phyloP scores from a whole-genome alignment of 2,888 invertebrate genomes.

The Melanotus villosus region DNA sequence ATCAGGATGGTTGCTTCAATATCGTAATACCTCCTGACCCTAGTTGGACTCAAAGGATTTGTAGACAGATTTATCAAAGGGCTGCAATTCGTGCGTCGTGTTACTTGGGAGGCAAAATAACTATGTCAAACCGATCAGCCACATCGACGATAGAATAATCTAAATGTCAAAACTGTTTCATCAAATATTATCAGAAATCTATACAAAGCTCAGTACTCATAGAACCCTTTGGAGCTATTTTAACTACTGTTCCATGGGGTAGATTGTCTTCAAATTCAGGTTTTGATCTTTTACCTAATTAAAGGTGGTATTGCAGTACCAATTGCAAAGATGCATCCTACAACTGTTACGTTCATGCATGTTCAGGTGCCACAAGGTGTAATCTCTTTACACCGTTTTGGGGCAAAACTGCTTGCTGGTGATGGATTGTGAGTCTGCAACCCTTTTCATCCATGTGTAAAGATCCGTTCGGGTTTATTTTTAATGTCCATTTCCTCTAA shows the following conservation, averaged over 20 bases:
- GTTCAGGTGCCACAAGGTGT: conserved; percentile 56
- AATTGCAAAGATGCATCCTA: conserved; percentile 56
- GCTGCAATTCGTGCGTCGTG: conserved; percentile 48
- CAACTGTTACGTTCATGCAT: conserved; percentile 59
- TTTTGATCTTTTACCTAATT: conserved; percentile 44
- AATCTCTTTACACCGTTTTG: conserved; percentile 55
- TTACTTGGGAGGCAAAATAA: conserved; percentile 50
- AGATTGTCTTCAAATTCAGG: too few species aligned
- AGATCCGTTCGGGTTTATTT: conserved; percentile 30
- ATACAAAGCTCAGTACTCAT: conserved; percentile 51
- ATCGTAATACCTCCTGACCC: too few species aligned
- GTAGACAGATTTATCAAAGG: conserved; percentile 46
- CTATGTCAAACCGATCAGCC: conserved; percentile 46
- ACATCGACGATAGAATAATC: conserved; percentile 48
- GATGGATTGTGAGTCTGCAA: conserved; percentile 54
- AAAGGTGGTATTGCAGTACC: conserved; percentile 43
- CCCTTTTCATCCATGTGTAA: conserved; percentile 58
- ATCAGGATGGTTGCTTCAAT: conserved; percentile 39
- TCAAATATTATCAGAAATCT: conserved; percentile 50
- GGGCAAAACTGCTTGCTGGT: conserved; percentile 53
- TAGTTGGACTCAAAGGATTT: conserved; percentile 41
- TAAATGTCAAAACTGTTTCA: conserved; percentile 49
- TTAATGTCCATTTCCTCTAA: conserved; percentile 47
- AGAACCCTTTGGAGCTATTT: conserved; percentile 53
- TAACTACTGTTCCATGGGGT: too few species aligned